Conservation (phyloP, 2,113 vertebrate species). For the rabbit (Oryctolagus cuniculus) region mOryCun1.1 NC_091440.1:123421001-123421500, state of each 20-base stretch:
- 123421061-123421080: background rate
- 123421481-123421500: background rate
- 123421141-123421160: background rate
- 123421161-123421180: background rate
- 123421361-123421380: background rate
- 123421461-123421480: background rate
- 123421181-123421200: background rate
- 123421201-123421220: background rate
- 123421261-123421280: background rate
- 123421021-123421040: background rate
- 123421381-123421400: background rate
- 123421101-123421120: background rate
- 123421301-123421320: background rate
- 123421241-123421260: background rate
- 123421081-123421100: background rate
- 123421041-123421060: background rate
- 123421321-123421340: constrained; percentile 2
- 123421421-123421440: constrained; percentile 28
- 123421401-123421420: background rate
- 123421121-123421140: background rate
- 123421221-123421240: background rate
- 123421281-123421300: background rate
- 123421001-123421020: background rate
- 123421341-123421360: background rate
- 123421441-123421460: background rate